Base-by-base conservation (phyloP, 2,113 vertebrate genomes). In the Indicator indicator region DNA sequence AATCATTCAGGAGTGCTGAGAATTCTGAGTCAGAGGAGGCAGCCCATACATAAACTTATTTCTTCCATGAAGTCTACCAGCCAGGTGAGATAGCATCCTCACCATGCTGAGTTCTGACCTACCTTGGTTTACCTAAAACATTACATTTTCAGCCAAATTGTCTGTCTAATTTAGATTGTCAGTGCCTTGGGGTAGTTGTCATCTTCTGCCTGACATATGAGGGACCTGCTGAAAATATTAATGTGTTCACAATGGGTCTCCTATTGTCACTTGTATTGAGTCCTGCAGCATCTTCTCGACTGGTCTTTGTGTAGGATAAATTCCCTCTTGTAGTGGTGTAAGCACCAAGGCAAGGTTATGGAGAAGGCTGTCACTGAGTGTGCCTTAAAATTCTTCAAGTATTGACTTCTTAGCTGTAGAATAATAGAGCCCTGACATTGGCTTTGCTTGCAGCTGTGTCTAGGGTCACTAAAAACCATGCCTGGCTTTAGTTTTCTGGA, bases 21-120 rank as follows among this genome's bases (percentile, higher is more conserved):
- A 88, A 94, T 86, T 86, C 55, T 73, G 80, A 96, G 93, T 90
- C 86, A 78, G 58, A 86, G n/a, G 64, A 85, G 58, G 55, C 82
- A 93, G 63, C 59, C 87, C 17, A 63, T 83, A 93, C 38, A 78
- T 88, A 93, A 91, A 86, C 79, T 89, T 74, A 62, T 52, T 95
- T 91, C 69, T 95, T 86, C 91, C 60, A 17, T 64, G 64, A 74
- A 83, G 55, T 62, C 36, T 87, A 38, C 52, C 44, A 84, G 12
- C 58, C 69, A 48, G 21, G 64, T n/a, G 24, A 78, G 73, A 65
- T 54, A 91, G 86, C 28, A 58, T 50, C 62, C 84, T 78, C n/a
- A 36, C 69, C 23, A 5, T 26, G 54, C 65, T 62, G 94, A 80
- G 54, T 93, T 88, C 86, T 94, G 78, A 72, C 85, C 91, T 93